These are phyloP conservation scores for Deroplatys truncata DNA, from an alignment of 2,888 invertebrate genomes.

Conservation along the genomic window DNA sequence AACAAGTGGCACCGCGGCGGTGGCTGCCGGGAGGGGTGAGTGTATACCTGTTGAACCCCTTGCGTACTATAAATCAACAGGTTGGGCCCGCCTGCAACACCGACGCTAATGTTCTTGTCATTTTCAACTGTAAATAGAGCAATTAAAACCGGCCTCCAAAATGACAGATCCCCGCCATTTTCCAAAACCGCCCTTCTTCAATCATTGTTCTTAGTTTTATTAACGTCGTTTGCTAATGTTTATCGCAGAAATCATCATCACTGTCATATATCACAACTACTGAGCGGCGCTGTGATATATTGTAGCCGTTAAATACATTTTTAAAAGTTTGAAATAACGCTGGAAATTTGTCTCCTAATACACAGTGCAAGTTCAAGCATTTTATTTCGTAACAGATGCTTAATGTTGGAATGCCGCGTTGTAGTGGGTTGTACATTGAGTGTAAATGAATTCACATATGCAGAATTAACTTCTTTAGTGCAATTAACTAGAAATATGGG, in stretches of 20 bases:
- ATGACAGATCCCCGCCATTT: background rate
- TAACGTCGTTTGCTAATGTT: background rate
- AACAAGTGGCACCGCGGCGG: background rate
- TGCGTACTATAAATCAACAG: slow-evolving; percentile 15
- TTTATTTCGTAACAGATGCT: background rate
- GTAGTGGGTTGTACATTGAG: too few relatives aligned
- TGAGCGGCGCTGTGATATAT: background rate
- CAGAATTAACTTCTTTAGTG: too few relatives aligned
- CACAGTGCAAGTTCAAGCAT: too few relatives aligned
- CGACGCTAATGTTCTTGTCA: background rate
- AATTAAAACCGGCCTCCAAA: background rate
- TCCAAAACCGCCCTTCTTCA: background rate
- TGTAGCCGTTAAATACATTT: background rate
- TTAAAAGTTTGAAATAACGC: background rate
- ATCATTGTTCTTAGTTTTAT: background rate
- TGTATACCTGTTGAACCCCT: slow-evolving; percentile 10
- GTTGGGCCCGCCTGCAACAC: background rate
- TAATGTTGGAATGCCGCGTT: background rate
- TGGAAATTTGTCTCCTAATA: background rate
- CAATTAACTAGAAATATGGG: too few relatives aligned
- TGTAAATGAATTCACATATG: too few relatives aligned
- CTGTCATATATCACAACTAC: background rate
- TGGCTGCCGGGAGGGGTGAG: background rate
- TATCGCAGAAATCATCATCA: background rate
- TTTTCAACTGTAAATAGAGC: slow-evolving; percentile 12